phyloP scores from a whole-genome alignment of 2,113 vertebrate species.

The Telmatochromis sp. region DNA sequence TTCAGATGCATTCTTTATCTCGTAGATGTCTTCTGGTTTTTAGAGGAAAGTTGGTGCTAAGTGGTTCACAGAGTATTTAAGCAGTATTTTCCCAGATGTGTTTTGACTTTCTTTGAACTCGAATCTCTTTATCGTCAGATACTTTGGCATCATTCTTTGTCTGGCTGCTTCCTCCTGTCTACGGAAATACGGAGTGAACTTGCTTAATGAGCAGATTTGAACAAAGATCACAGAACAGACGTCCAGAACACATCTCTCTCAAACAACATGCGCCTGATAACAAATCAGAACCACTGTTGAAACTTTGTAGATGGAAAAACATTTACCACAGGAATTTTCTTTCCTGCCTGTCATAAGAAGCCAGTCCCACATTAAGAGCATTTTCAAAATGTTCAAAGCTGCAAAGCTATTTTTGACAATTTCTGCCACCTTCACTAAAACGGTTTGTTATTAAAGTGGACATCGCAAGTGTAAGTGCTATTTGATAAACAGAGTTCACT shows the following conservation, averaged over 20 bases:
- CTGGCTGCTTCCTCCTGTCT: conserved; percentile 17
- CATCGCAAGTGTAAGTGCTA: background rate
- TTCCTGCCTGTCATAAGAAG: background rate
- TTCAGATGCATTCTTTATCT: background rate
- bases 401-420: background rate
- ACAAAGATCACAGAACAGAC: conserved; percentile 31
- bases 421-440: background rate
- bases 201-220: conserved; percentile 56
- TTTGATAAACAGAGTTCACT: background rate
- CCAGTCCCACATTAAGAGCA: background rate
- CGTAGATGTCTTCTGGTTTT: background rate
- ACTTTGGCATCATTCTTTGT: conserved; percentile 22
- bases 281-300: background rate
- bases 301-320: background rate
- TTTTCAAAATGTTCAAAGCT: background rate
- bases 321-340: background rate
- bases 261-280: conserved; percentile 1
- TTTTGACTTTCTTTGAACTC: conserved; percentile 13
- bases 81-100: background rate
- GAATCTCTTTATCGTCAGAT: conserved; percentile 20
- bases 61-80: background rate
- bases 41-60: background rate
- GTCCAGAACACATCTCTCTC: conserved; percentile 5
- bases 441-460: background rate
- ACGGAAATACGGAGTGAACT: conserved; percentile 9